A percentile compares a stretch with the other conserved stretches of the same genome.
phyloP scores from a whole-genome alignment of 2,888 invertebrate genomes.

The Ornithoptera alexandrae region DNA sequence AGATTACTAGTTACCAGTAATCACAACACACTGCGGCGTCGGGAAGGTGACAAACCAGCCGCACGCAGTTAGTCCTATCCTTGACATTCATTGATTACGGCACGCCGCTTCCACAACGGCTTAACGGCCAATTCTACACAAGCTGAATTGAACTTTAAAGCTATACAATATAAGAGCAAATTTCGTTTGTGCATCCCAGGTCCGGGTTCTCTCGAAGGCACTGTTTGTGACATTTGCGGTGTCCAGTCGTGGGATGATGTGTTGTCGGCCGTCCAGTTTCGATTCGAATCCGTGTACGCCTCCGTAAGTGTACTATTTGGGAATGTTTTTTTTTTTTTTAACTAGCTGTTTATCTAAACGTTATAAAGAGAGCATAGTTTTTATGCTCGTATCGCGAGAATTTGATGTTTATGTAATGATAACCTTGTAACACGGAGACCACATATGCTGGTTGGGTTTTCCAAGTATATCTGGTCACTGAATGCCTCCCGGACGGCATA shows the following conservation, averaged over 20 bases:
- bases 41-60: slow-evolving; percentile 16
- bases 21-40: neutral
- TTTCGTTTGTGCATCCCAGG: slow-evolving; percentile 14
- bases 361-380: neutral
- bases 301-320: neutral
- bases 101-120: slow-evolving; percentile 33
- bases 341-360: neutral
- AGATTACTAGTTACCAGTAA: no score
- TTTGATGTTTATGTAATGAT: no score
- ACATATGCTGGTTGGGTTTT: no score
- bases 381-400: neutral
- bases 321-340: slow-evolving; percentile 1
- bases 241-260: slow-evolving; percentile 36
- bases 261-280: slow-evolving; percentile 8
- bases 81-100: slow-evolving; percentile 58
- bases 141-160: slow-evolving; percentile 16
- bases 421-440: no score
- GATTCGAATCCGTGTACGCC: slow-evolving; percentile 9
- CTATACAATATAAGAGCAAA: neutral
- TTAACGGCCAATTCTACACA: slow-evolving; percentile 31
- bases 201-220: slow-evolving; percentile 39
- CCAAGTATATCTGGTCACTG: no score
- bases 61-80: slow-evolving; percentile 40
- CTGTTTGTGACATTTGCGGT: slow-evolving; percentile 37
- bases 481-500: no score